Base-by-base conservation (phyloP, 2,888 invertebrate species). In the Drosophila mettleri region DNA sequence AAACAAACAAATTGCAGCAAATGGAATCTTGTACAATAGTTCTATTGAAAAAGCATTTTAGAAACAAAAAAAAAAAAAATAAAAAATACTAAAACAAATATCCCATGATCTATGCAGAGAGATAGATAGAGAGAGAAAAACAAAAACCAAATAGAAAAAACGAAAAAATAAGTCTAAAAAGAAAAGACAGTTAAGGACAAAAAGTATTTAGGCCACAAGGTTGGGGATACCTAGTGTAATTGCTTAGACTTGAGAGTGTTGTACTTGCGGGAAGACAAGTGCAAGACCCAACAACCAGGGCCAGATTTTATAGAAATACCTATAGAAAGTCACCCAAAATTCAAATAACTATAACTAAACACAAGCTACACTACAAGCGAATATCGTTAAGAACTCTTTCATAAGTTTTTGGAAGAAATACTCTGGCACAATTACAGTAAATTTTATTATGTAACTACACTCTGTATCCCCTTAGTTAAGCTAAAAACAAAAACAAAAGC, bases 161-260 rank as follows among this genome's bases (percentile, higher is more conserved):
- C 10, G 20, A 49, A 34, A 33, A 24, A 46, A 61, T 34, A 48
- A 53, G 7, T 4, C 22, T 34, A 38, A 49, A 43, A 51, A 29
- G 38, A 38, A 41, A 39, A 52, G 10, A n/a, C n/a, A n/a, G n/a
- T n/a, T n/a, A n/a, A n/a, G n/a, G n/a, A n/a, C n/a, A 12, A 49
- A 36, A 36, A 34, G 9, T 43, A 60, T 85, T 83, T 83, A 60
- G 85, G 82, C 70, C 76, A 79, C 69, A 78, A 81, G 80, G 76
- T 87, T 84, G 91, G 90, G 90, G 90, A 90, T 90, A 91, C 90
- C 89, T 81, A 90, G 90, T 90, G 90, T 90, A 90, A 91, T 90
- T 90, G 90, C 91, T 90, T 78, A 85, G 86, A 85, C 69, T 69
- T 72, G 62, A 66, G 88, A 72, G 89, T 75, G 58, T 74, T 88